These are phyloP conservation scores for Pissodes strobi DNA, from an alignment of 1,140 invertebrate species.

Conservation along the genomic window DNA sequence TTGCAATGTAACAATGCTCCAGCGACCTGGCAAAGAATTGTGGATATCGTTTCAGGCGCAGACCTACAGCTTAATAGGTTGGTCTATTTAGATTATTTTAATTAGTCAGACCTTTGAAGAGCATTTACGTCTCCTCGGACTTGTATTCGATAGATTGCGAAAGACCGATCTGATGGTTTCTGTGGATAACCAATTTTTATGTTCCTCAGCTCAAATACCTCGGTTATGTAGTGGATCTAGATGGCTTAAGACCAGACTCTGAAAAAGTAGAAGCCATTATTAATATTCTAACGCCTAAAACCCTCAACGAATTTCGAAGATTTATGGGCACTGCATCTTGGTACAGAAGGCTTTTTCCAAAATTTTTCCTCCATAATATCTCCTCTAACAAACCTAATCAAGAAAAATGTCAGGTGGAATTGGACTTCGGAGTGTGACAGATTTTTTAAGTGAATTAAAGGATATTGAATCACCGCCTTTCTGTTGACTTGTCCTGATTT, in stretches of 20 bases:
- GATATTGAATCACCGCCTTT: constrained; percentile 15
- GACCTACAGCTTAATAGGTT: constrained; percentile 39
- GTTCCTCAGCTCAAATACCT: constrained; percentile 42
- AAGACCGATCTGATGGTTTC: constrained; percentile 19
- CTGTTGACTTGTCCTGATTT: constrained; percentile 39
- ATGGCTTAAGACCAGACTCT: constrained; percentile 31
- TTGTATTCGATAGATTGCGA: constrained; percentile 19
- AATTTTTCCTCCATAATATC: constrained; percentile 54
- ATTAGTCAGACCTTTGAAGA: not conserved
- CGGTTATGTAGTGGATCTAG: constrained; percentile 42
- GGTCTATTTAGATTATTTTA: constrained; percentile 40
- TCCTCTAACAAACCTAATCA: constrained; percentile 42
- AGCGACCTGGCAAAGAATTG: constrained; percentile 50
- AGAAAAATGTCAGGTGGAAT: too few species aligned
- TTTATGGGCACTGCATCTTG: constrained; percentile 58
- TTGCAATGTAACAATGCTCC: too few species aligned
- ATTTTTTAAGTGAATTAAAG: constrained; percentile 28
- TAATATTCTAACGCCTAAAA: constrained; percentile 40
- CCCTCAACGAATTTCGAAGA: constrained; percentile 34
- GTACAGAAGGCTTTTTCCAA: constrained; percentile 55
- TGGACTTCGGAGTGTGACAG: constrained; percentile 6
- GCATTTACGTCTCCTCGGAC: too few species aligned
- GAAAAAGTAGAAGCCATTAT: constrained; percentile 48
- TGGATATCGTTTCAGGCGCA: constrained; percentile 33
- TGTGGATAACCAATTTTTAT: constrained; percentile 37